Base-by-base conservation (phyloP, 2,113 vertebrate species). In the Aspiorhynchus laticeps region DNA sequence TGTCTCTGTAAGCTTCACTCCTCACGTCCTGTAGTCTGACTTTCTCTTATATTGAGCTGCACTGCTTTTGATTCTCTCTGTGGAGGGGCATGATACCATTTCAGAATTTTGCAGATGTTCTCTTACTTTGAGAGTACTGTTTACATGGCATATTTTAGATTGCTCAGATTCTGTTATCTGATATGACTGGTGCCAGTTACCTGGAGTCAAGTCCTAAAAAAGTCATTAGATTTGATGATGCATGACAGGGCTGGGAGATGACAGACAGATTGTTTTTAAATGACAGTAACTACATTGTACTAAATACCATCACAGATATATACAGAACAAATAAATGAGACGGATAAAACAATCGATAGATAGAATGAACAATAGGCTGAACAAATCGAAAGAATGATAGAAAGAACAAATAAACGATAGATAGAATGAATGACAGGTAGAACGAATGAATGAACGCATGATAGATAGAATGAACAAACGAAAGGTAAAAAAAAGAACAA, bases 121-220 rank as follows among this genome's bases (percentile, higher is more conserved):
- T 67, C 28, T 69, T 65, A 43, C 38, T 12, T 63, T 67, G 80
- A 81, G 36, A 81, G 79, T 43, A 43, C 79, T 65, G 12, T 41
- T 26, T 80, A 41, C n/a, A 43, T n/a, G n/a, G 79, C 24, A 80
- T 24, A 38, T 75, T 74, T n/a, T 43, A n/a, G 9, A 74, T n/a
- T 0, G 24, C 36, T 43, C 36, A 0, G 71, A 41, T 41, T 73
- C 11, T 75, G 71, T 43, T 43, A 43, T 75, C 41, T 75, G 24
- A 46, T 75, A 41, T 43, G 5, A 2, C 19, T 43, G 36, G 0
- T 74, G 21, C 8, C 36, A n/a, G 36, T 69, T 19, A 69, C 7
- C 31, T 69, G 15, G 7, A 21, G 67, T 21, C 1, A 1, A 71
- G 28, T 17, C 14, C 5, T 15, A 14, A 31, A 31, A 65, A 65